Base-by-base conservation (phyloP, 2,888 invertebrate genomes). In the Melanargia galathea region DNA sequence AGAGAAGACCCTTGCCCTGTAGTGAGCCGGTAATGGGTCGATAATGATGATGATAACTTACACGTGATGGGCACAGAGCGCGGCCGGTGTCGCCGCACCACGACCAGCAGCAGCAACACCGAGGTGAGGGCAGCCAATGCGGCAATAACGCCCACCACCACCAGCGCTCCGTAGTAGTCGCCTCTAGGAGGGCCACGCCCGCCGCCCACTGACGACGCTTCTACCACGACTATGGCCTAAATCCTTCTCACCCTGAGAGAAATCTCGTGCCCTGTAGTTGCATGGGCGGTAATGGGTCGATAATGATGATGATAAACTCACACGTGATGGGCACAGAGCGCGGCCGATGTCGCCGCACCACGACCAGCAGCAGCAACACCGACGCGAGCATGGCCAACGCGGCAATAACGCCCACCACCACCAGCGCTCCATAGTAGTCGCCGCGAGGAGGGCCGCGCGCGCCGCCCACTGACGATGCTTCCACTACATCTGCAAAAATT, bases 101-200 rank as follows among this genome's bases (percentile, higher is more conserved):
- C 92, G 71, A 97, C 95, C 72, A 97, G 92, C 52, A 97, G 90
- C 56, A 97, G 88, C 59, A 97, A 94, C 52, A 97, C 86, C 6
- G 97, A 96, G 26, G 96, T 95, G 73, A 97, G 92, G 68, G 97
- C 96, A 18, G 97, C 96, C 63, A 97, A 88, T 10, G 97, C 95
- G 8, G 97, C 97, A 69, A 98, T 93, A 68, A 97, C 96, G 2
- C 97, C 97, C 13, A 97, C 97, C 46, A 96, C 96, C 43, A 97
- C 97, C 75, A 98, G 87, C 6, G 97, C 96, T 45, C 96, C 96
- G 83, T 97, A 97, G 86, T 97, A 98, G 85, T 96, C 96, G 22
- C 95, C 95, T 63, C 86, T 82, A 0, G 81, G 76, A 0, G 77
- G 70, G 2, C 75, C 75, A 1, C 78, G 75, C 10, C 81, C 77